Evolutionary conservation across 2,797 vertebrate genomes (phyloP), one percentile per base, ranked within the genome.

Genomic region (Nasua narica): DNA sequence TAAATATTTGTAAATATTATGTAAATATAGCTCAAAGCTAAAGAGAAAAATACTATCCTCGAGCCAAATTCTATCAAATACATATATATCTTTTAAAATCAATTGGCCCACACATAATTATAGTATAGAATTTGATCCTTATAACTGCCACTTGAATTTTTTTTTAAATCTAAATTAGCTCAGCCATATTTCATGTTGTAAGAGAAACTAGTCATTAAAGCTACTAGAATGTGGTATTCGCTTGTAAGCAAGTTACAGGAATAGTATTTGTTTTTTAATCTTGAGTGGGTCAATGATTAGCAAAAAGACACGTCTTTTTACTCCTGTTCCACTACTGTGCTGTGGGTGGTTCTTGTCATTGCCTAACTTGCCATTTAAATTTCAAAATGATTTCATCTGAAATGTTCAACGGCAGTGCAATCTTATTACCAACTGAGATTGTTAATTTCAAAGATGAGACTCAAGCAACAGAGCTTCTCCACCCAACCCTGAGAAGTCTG

Each of bases 321-420:
- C 78, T 72, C 94, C 67, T 90, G 15, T 95, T 77, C 50, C 67
- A 76, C 43, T 60, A 37, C 54, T 89, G 16, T 74, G 50, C 4
- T 50, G 27, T 91, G 83, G 48, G 43, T 89, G 15, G 32, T 88
- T 90, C 82, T 91, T 83, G 2, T 91, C 54, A 95, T 83, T 81
- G 27, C 60, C 43, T 78, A 94, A 79, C 69, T 94, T 95, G 54
- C 37, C 48, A 87, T 67, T 91, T 95, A 62, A 60, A 56, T 96
- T 92, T 95, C 56, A 87, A 81, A 96, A 52, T 69, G 25, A 77
- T 78, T 97, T 95, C 37, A 90, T 77, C 87, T 90, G 40, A 90
- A 93, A 90, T 94, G 62, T 96, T 94, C 81, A 96, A 84, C 89
- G 93, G 77, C 79, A 86, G 50, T 90, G 72, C 60, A 76, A 84